Percentiles rank a stretch among this genome's conserved stretches.
These are phyloP conservation scores for Zosterops japonicus DNA, from an alignment of 2,113 vertebrate species.

Conservation along the genomic window DNA sequence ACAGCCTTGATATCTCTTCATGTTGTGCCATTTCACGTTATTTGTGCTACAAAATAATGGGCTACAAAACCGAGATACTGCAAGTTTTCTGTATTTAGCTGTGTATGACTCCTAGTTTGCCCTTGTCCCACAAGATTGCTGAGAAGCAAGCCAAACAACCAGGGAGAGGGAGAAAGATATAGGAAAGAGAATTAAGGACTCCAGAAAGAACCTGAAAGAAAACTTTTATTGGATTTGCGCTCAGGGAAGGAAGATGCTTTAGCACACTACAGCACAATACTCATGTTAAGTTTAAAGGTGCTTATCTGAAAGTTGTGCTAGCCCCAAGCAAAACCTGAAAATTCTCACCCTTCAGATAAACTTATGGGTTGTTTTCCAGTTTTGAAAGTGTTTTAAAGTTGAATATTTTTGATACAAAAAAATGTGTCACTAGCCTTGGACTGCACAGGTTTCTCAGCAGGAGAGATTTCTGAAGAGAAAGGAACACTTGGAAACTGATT, in stretches of 20 bases:
- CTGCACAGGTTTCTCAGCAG: not conserved
- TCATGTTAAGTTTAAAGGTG: not conserved
- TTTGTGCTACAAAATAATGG: not conserved
- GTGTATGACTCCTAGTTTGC: not conserved
- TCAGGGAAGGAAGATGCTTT: not conserved
- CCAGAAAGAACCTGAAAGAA: not conserved
- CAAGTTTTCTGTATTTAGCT: not conserved
- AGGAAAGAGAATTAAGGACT: not conserved
- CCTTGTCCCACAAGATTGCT: not conserved
- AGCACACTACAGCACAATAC: not conserved
- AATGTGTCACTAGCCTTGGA: not conserved
- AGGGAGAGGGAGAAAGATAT: not conserved
- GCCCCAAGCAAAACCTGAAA: not conserved
- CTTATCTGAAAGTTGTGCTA: not conserved
- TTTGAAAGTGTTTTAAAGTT: not conserved
- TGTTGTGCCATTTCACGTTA: not conserved
- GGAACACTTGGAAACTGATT: not conserved
- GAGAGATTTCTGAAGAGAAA: not conserved
- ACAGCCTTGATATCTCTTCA: not conserved
- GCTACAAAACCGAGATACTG: not conserved
- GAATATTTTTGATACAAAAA: not conserved
- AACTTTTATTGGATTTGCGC: not conserved
- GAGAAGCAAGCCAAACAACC: rapidly evolving
- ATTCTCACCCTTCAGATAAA: not conserved
- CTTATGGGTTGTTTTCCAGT: not conserved